Evolutionary conservation across 1,140 invertebrate species (phyloP).

Genomic region (Psix sp.): DNA sequence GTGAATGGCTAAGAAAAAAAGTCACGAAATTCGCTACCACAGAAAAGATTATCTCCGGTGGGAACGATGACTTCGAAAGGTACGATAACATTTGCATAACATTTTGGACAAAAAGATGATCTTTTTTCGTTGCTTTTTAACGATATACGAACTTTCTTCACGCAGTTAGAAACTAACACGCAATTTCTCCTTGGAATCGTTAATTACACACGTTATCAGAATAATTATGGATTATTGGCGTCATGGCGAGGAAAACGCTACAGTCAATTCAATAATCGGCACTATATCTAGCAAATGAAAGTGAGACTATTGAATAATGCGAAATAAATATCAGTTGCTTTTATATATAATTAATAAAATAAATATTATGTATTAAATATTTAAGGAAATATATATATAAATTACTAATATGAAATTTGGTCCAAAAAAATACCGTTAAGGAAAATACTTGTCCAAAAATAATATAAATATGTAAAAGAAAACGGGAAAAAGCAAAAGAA

Average conservation of each 20-base stretch:
- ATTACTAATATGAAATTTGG: background rate
- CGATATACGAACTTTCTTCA: conserved; percentile 45
- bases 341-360: too few relatives aligned
- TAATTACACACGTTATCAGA: conserved; percentile 55
- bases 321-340: conserved; percentile 48
- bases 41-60: conserved; percentile 31
- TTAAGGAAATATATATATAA: too few relatives aligned
- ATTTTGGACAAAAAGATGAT: conserved; percentile 40
- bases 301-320: conserved; percentile 58
- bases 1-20: conserved; percentile 55
- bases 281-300: conserved; percentile 52
- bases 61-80: conserved; percentile 45
- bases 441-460: conserved; percentile 10
- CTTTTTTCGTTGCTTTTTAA: conserved; percentile 34
- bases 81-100: conserved; percentile 55
- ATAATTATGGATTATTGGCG: conserved; percentile 50
- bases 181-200: conserved; percentile 55
- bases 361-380: too few relatives aligned
- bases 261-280: conserved; percentile 34
- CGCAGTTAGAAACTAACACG: conserved; percentile 54
- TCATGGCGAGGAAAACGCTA: conserved; percentile 25
- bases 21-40: conserved; percentile 44
- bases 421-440: background rate
- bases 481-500: conserved; percentile 26
- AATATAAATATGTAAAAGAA: conserved; percentile 16